Conservation (phyloP, 2,888 invertebrate species). For the Mythimna impura region DNA sequence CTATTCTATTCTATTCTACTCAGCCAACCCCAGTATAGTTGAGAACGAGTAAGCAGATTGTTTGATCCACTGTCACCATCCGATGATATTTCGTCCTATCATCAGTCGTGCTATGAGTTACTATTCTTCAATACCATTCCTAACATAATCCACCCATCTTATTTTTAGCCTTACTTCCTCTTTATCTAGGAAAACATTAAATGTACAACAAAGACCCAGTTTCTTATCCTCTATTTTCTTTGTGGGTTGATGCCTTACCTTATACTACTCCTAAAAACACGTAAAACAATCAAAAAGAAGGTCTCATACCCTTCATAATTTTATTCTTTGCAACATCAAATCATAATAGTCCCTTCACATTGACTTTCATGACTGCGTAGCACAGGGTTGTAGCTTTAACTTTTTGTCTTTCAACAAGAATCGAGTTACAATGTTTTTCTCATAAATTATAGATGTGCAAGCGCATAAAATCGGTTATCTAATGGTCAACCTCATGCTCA, state of each 20-base stretch:
- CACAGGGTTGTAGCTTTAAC: conserved; percentile 47
- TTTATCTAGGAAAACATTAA: too few relatives aligned
- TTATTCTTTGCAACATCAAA: conserved; percentile 50
- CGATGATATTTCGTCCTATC: too few relatives aligned
- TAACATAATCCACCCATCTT: background rate
- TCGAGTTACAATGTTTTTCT: conserved; percentile 63
- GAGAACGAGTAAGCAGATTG: too few relatives aligned
- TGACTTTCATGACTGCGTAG: conserved; percentile 54
- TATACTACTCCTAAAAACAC: background rate
- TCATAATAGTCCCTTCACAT: conserved; percentile 30
- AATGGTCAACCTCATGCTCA: conserved; percentile 51
- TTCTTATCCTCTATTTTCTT: too few relatives aligned
- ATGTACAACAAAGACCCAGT: too few relatives aligned
- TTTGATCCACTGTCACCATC: too few relatives aligned
- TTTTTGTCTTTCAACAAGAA: conserved; percentile 57
- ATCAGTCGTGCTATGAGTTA: background rate
- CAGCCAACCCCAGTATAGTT: too few relatives aligned
- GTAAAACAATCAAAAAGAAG: background rate
- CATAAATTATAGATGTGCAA: conserved; percentile 59
- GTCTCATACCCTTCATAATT: background rate
- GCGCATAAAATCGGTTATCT: conserved; percentile 56
- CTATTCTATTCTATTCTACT: too few relatives aligned
- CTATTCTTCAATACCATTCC: background rate
- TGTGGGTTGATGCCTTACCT: too few relatives aligned
- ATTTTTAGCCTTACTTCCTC: background rate